Base-by-base conservation (phyloP, 2,797 vertebrate genomes). In the Microctenopoma steveboyesi region DNA sequence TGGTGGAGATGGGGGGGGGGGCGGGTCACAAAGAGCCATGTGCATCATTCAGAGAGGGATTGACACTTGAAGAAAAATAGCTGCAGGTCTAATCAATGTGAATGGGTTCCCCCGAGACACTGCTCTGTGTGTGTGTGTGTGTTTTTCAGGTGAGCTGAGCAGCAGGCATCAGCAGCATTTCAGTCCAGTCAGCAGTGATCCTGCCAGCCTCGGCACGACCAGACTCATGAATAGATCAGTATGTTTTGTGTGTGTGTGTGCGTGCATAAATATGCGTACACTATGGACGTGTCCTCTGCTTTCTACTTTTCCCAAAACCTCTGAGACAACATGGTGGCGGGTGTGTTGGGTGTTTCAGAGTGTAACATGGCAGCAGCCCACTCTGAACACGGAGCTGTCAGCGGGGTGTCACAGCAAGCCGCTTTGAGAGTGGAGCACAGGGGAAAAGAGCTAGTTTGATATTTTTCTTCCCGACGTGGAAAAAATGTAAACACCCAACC, bases 151-250 rank as follows among this genome's bases (percentile, higher is more conserved):
- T 82, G 78, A 83, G 79, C 71, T 74, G 70, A 89, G 85, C 84
- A 92, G 89, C 86, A 91, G 84, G 82, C 86, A 89, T 93, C 90
- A 92, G 90, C 90, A 92, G 68, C 84, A 87, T 91, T 91, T 90
- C 72, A 81, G 89, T 86, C 81, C 55, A 88, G 84, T 93, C 92
- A 93, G 91, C 92, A 92, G 54, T 51, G 74, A 79, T 81, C 85
- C 68, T 85, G 87, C 82, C 87, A 90, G 79, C 84, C 73, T 69
- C 76, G 83, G 79, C 86, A 84, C 63, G 69, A 78, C 80, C 52
- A 76, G 30, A 72, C 85, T 91, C 86, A 84, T 90, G 89, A 93
- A 92, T 92, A 93, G 87, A 90, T 88, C 84, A 87, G 84, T 83
- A 62, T 45, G 3, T 25, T 51, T 64, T 52, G 42, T 74, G 47